These are phyloP conservation scores for Melanotaenia parkinsoni DNA, from an alignment of 2,797 vertebrate genomes.

Conservation along the genomic window DNA sequence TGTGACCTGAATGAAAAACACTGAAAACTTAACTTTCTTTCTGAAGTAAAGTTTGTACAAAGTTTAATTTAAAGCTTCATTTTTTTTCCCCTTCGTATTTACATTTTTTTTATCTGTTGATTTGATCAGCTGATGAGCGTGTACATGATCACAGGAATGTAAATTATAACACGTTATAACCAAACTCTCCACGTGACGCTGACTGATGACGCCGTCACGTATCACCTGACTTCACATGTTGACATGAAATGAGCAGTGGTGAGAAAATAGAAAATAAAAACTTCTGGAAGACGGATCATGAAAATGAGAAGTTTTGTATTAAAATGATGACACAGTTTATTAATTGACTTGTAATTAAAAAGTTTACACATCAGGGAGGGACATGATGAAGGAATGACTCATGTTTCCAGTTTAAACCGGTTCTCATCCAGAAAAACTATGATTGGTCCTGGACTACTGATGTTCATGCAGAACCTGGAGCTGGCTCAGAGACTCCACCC, in stretches of 20 bases:
- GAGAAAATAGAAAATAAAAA: not conserved
- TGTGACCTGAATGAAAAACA: too few relatives aligned
- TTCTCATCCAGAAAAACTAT: slow-evolving; percentile 20
- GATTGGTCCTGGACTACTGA: not conserved
- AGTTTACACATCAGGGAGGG: slow-evolving; percentile 37
- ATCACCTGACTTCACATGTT: not conserved
- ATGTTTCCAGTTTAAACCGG: slow-evolving; percentile 23
- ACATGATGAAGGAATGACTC: slow-evolving; percentile 32
- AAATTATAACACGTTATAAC: too few relatives aligned
- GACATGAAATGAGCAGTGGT: slow-evolving; percentile 13
- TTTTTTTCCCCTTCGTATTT: too few relatives aligned
- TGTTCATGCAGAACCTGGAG: slow-evolving; percentile 11
- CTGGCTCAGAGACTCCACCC: slow-evolving; percentile 7
- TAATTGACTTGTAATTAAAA: slow-evolving; percentile 49
- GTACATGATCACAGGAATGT: not conserved
- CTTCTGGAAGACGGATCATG: slow-evolving; percentile 14
- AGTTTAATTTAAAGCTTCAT: too few relatives aligned
- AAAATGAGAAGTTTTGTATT: slow-evolving; percentile 50
- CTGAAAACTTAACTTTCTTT: too few relatives aligned
- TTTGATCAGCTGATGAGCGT: too few relatives aligned
- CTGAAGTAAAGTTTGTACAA: too few relatives aligned
- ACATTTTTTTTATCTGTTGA: too few relatives aligned
- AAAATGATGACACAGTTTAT: slow-evolving; percentile 60
- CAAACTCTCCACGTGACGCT: not conserved
- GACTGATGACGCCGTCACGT: not conserved